A percentile compares a stretch with the other conserved stretches of the same genome.
These are phyloP conservation scores for Ctenosaura bakeri DNA, from an alignment of 2,797 vertebrate species.

Conservation along the genomic window DNA sequence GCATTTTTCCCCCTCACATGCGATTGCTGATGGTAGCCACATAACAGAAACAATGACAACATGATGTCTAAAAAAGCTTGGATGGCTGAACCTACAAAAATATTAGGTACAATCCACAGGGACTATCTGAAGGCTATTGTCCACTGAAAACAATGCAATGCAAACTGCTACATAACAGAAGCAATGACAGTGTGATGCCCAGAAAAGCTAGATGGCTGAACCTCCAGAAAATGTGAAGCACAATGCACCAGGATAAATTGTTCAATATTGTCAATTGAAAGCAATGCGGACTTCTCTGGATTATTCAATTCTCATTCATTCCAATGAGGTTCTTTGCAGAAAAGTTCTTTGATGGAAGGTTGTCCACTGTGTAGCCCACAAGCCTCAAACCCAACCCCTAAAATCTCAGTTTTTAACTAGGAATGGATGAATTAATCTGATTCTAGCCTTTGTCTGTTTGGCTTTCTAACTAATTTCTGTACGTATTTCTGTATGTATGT, in stretches of 20 bases:
- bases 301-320: not conserved
- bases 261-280: no score
- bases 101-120: not conserved
- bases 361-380: not conserved
- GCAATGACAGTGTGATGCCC: no score
- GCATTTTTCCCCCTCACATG: not conserved
- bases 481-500: no score
- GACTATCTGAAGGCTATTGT: not conserved
- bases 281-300: not conserved
- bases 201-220: no score
- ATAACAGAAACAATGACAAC: not conserved
- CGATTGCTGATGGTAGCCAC: not conserved
- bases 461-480: no score
- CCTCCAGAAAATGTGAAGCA: no score
- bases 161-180: no score
- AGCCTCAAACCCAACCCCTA: not conserved
- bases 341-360: not conserved
- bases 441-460: not conserved
- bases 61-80: not conserved
- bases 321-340: not conserved
- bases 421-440: not conserved
- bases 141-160: not conserved
- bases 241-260: no score
- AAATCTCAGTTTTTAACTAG: not conserved
- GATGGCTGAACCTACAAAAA: not conserved